These are phyloP conservation scores for Tinamus major DNA, from an alignment of 2,797 vertebrate genomes.

Conservation along the genomic window DNA sequence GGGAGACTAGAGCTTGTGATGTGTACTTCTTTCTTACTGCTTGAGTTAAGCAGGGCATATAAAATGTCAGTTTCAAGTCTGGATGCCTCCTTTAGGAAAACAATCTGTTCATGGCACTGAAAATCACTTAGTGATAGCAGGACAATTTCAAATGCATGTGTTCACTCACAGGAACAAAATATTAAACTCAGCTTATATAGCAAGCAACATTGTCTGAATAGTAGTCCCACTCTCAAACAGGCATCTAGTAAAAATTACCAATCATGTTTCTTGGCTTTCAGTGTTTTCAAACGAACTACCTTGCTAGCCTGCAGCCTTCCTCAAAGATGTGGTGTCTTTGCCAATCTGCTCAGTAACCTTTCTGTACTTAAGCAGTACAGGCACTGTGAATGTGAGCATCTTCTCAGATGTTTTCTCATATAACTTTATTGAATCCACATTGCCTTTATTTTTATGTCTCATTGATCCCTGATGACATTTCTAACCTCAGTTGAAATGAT, in stretches of 20 bases:
- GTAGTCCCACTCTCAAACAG: constrained; percentile 16
- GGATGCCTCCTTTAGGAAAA: neutral
- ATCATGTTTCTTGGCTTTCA: neutral
- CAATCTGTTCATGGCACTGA: neutral
- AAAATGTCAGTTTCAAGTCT: neutral
- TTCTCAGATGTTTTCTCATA: neutral
- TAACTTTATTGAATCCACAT: neutral
- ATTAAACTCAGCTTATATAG: neutral
- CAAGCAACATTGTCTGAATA: neutral
- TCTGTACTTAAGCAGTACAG: neutral
- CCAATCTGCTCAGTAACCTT: constrained; percentile 3
- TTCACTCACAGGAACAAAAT: neutral
- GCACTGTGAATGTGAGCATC: neutral
- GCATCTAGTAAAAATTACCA: constrained; percentile 29
- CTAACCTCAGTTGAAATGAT: neutral
- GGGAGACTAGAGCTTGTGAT: neutral
- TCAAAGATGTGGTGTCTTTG: constrained; percentile 36
- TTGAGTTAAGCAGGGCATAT: neutral
- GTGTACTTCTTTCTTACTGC: neutral
- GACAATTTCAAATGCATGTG: neutral
- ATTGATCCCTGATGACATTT: neutral
- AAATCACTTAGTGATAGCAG: neutral
- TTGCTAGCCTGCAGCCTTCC: constrained; percentile 19
- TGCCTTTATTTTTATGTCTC: neutral
- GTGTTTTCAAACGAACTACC: constrained; percentile 1